phyloP scores from a whole-genome alignment of 2,113 vertebrate species.

The Chloropsis hardwickii region DNA sequence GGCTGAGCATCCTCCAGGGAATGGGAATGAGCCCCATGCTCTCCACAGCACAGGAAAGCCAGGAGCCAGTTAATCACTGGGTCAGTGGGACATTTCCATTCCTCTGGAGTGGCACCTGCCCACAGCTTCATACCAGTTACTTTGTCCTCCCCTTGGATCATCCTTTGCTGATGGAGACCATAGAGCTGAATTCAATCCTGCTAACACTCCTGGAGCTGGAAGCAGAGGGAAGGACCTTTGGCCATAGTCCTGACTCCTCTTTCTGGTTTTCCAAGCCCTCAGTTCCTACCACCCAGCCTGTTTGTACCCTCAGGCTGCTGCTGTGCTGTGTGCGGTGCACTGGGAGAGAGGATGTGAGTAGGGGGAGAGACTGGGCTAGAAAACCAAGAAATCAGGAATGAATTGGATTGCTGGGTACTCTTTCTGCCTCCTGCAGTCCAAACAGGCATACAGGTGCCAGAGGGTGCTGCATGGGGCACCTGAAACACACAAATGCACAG shows the following conservation, averaged over 20 bases:
- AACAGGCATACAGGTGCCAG: background rate
- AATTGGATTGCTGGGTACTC: background rate
- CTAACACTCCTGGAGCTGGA: background rate
- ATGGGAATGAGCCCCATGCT: background rate
- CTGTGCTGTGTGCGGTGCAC: fast-evolving
- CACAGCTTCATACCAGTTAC: background rate
- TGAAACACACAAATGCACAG: background rate
- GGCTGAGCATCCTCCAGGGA: background rate
- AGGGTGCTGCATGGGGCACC: background rate
- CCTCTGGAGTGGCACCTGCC: background rate
- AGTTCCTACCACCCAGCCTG: background rate
- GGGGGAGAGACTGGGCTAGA: background rate
- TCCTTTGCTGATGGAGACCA: background rate
- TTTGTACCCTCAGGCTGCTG: background rate
- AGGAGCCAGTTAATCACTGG: background rate
- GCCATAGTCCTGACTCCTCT: background rate
- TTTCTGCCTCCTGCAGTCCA: background rate
- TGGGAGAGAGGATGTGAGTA: background rate
- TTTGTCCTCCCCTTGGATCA: background rate
- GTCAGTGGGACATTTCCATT: background rate
- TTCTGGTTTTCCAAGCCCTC: background rate
- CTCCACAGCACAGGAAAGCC: background rate
- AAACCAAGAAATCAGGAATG: background rate
- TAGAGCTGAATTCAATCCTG: background rate
- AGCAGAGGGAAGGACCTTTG: background rate